Evolutionary conservation across 2,113 vertebrate genomes (phyloP), one percentile per base, ranked within the genome.

Genomic region (Otolemur garnettii): DNA sequence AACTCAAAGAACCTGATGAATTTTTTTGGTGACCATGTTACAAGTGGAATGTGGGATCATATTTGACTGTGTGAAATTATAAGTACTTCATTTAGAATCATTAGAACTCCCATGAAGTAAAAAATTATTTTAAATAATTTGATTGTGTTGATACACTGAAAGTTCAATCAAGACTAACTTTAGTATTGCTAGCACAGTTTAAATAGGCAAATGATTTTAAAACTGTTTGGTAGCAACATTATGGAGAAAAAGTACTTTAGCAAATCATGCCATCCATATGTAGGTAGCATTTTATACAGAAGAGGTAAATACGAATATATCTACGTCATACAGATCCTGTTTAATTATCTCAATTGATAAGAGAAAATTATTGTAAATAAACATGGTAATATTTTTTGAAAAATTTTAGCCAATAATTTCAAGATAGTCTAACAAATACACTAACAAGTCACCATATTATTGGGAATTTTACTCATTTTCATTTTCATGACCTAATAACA

Each of bases 61-160:
- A 72, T 72, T 80, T 81, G 7, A 18, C 5, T 7, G 24, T 59
- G 38, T 17, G 30, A 94, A 59, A 21, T 42, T n/a, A 38, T 38
- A 3, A 81, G 4, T 35, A 80, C 68, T 77, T 22, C 22, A 59
- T 83, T 74, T 78, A 28, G 45, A 94, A 75, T 78, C 38, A 55
- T 83, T 78, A 74, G 13, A 1, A 88, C 17, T 91, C 26, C 69
- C 78, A 60, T 74, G 35, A 71, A 96, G 74, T 19, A 28, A 59
- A 96, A 85, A 9, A 64, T 74, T 22, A 21, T 80, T 66, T 83
- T 53, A 87, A 94, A 79, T 84, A 75, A 92, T 85, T 55, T 79
- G 7, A 22, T 30, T 91, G 26, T 57, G 77, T 50, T 50, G 28
- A 75, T 45, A 74, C 19, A 0, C 18, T 89, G 30, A 92, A 92